A percentile compares a stretch with the other conserved stretches of the same genome.
Conservation (phyloP, 2,113 vertebrate genomes). For the Chionis minor region DNA sequence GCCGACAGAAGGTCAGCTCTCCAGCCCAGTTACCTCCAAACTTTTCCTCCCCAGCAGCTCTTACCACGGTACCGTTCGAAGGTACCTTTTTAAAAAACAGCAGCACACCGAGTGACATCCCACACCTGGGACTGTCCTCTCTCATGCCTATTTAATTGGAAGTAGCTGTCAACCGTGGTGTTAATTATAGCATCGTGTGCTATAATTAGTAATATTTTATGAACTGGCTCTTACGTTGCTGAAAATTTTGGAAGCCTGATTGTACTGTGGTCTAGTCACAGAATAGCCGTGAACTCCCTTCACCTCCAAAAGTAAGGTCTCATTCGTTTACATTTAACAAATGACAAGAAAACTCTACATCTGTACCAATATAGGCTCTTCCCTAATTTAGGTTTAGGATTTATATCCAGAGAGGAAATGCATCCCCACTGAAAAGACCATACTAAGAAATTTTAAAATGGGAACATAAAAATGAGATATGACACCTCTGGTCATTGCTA, state of each 20-base stretch:
- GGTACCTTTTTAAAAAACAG: background rate
- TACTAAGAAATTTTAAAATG: background rate
- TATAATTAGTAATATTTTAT: background rate
- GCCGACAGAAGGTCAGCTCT: background rate
- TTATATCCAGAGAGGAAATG: background rate
- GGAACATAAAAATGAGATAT: background rate
- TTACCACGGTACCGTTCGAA: background rate
- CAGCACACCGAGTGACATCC: background rate
- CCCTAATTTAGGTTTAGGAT: background rate
- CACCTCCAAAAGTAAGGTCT: background rate
- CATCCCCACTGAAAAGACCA: background rate
- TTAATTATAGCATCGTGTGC: background rate
- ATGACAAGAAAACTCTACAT: background rate
- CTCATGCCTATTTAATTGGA: background rate
- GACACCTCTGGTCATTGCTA: background rate
- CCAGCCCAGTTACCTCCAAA: background rate
- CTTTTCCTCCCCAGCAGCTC: background rate
- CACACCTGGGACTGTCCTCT: background rate
- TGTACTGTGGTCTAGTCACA: background rate
- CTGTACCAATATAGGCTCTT: background rate
- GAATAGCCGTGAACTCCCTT: background rate
- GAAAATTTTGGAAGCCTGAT: background rate
- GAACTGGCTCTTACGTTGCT: background rate
- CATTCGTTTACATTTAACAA: background rate
- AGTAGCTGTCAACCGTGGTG: background rate